Evolutionary conservation across 1,140 invertebrate genomes (phyloP).

Genomic region (Heliconius congener): DNA sequence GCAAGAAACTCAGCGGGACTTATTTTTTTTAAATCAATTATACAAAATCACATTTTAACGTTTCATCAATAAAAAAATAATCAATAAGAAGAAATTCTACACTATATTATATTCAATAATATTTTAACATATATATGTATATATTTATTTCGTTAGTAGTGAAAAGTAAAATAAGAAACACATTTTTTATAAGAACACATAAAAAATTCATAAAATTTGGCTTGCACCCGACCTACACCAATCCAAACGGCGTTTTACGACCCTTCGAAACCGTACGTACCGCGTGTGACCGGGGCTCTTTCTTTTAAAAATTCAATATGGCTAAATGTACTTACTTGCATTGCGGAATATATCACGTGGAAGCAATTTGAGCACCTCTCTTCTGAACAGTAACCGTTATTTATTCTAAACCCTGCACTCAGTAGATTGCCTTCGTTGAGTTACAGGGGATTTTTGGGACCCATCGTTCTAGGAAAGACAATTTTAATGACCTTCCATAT

Average conservation of each 20-base stretch:
- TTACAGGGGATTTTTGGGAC: slow-evolving; percentile 60
- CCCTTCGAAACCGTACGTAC: slow-evolving; percentile 14
- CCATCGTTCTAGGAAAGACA: neutral
- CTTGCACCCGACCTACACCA: neutral
- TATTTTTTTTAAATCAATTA: too few relatives aligned
- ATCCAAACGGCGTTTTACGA: neutral
- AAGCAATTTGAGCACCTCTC: slow-evolving; percentile 77
- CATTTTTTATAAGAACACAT: neutral
- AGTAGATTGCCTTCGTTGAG: slow-evolving; percentile 65
- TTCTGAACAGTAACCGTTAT: slow-evolving; percentile 72
- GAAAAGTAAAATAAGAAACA: neutral
- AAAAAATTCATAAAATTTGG: neutral
- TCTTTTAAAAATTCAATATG: slow-evolving; percentile 72
- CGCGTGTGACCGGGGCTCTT: slow-evolving; percentile 43
- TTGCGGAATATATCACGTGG: slow-evolving; percentile 68
- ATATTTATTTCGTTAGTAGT: neutral
- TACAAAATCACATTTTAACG: too few relatives aligned
- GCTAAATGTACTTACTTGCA: slow-evolving; percentile 64
- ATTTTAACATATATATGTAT: neutral
- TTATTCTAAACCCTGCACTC: slow-evolving; percentile 74
- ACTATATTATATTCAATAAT: too few relatives aligned
- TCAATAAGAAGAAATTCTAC: too few relatives aligned
- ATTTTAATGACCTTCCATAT: neutral
- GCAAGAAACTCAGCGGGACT: too few relatives aligned
- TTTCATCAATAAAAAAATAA: too few relatives aligned